Evolutionary conservation across 2,797 vertebrate genomes (phyloP).

Genomic region (Coranthus polyacanthus): DNA sequence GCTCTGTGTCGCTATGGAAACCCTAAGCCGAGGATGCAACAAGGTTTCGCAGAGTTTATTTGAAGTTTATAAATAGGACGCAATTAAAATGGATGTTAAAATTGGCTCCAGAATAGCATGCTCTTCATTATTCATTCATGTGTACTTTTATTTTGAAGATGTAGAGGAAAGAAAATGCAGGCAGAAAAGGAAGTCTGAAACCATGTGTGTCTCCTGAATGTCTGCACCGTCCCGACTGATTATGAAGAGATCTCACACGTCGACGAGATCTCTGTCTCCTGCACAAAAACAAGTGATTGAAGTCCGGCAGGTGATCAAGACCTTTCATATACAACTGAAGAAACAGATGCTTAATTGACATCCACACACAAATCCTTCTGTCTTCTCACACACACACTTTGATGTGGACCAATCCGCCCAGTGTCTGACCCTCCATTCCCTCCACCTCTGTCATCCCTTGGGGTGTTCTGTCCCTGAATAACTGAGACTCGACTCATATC

Average conservation of each 20-base stretch:
- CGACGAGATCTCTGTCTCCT: not conserved
- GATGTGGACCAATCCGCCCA: not conserved
- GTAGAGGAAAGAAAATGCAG: conserved; percentile 21
- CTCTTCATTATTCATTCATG: conserved; percentile 50
- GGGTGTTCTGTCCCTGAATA: conserved; percentile 40
- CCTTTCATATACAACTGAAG: not conserved
- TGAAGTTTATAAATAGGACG: conserved; percentile 74
- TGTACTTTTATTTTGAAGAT: conserved; percentile 45
- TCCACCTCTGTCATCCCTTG: conserved; percentile 21
- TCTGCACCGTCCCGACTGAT: too few species aligned
- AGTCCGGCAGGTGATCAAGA: not conserved
- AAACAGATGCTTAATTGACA: conserved; percentile 7
- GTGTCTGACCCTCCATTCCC: conserved; percentile 34
- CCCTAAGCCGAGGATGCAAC: conserved; percentile 53
- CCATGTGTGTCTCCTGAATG: too few species aligned
- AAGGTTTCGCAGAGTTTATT: conserved; percentile 67
- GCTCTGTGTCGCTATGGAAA: conserved; percentile 79
- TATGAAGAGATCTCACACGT: too few species aligned
- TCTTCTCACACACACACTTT: not conserved
- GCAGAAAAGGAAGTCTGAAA: not conserved
- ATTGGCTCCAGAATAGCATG: conserved; percentile 47
- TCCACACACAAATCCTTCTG: not conserved
- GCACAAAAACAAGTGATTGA: not conserved
- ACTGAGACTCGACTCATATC: conserved; percentile 38
- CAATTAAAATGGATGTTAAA: conserved; percentile 68